These are phyloP conservation scores for Alethe diademata DNA, from an alignment of 2,113 vertebrate genomes.

Conservation along the genomic window DNA sequence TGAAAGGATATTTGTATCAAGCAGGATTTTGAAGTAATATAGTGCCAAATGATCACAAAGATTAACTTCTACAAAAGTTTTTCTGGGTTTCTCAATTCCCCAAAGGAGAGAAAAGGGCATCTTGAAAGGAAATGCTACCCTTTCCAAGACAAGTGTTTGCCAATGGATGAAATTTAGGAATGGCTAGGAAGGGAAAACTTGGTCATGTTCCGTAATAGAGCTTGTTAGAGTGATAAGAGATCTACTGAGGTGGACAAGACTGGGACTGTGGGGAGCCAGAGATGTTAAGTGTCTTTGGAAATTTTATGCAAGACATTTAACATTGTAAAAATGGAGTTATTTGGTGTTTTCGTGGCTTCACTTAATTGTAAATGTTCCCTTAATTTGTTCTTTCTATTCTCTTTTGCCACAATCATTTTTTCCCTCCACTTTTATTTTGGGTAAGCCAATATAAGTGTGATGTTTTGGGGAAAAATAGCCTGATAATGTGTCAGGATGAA, in stretches of 20 bases:
- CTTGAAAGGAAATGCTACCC: not conserved
- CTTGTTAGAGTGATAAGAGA: not conserved
- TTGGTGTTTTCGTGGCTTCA: not conserved
- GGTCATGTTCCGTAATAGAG: rapidly evolving
- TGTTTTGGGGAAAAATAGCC: not conserved
- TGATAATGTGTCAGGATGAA: not conserved
- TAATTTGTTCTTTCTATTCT: not conserved
- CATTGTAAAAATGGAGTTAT: not conserved
- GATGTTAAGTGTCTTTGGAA: not conserved
- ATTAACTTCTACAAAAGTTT: not conserved
- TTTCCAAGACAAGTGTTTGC: not conserved
- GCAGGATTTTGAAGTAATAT: not conserved
- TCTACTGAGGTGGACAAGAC: not conserved
- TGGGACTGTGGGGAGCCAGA: rapidly evolving
- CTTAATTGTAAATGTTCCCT: not conserved
- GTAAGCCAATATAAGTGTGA: not conserved
- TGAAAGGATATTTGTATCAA: not conserved
- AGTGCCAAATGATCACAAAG: not conserved
- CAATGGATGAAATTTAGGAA: not conserved
- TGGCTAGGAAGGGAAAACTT: not conserved
- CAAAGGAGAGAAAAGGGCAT: not conserved
- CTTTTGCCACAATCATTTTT: not conserved
- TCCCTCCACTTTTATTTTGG: not conserved
- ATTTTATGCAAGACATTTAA: not conserved
- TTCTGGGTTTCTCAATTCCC: not conserved